phyloP scores from a whole-genome alignment of 2,888 invertebrate genomes.

The Drosophila setosimentum region DNA sequence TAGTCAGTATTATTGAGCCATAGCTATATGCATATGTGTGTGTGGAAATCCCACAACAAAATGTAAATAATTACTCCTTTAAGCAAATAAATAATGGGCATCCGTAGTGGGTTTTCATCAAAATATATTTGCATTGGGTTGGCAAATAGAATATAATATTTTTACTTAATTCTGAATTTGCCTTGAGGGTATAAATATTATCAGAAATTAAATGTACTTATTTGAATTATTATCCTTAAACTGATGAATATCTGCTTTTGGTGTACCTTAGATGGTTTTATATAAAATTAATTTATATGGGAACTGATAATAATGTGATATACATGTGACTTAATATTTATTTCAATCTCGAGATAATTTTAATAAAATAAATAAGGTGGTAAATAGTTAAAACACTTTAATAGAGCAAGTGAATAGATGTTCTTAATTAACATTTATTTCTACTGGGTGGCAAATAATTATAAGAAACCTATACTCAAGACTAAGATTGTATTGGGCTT shows the following conservation, averaged over 20 bases:
- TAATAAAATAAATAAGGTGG: too few species aligned
- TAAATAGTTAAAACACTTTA: too few species aligned
- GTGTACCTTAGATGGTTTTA: not conserved
- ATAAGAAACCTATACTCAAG: not conserved
- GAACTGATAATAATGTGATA: not conserved
- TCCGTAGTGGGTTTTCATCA: not conserved
- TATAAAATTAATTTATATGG: not conserved
- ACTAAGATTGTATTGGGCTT: too few species aligned
- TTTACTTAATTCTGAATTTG: too few species aligned
- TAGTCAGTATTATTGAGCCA: slow-evolving; percentile 17
- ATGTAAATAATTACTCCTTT: not conserved
- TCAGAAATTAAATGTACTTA: not conserved
- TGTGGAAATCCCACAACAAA: not conserved
- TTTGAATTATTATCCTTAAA: not conserved
- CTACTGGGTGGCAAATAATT: not conserved
- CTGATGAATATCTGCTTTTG: not conserved
- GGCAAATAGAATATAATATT: not conserved
- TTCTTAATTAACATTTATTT: not conserved
- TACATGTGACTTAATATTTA: not conserved
- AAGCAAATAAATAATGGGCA: not conserved
- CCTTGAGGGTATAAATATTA: not conserved
- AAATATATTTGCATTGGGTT: not conserved
- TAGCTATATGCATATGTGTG: not conserved
- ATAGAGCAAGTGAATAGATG: not conserved
- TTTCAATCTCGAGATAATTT: too few species aligned